These are phyloP conservation scores for Hemibagrus wyckioides DNA, from an alignment of 2,113 vertebrate genomes.

Conservation along the genomic window DNA sequence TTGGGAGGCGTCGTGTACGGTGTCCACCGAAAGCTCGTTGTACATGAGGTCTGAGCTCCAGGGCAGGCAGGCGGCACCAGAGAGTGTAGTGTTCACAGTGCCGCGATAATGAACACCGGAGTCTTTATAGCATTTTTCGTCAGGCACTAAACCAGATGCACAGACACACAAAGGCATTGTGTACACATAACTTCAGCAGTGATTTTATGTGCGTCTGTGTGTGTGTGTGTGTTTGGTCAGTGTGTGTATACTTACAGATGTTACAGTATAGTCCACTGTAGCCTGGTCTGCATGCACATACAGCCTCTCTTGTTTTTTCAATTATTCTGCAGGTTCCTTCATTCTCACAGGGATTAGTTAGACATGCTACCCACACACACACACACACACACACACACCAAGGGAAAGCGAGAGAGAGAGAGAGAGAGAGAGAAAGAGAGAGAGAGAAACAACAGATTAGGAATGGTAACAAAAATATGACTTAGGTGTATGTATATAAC, in stretches of 20 bases:
- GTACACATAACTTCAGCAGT: not conserved
- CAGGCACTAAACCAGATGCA: conserved; percentile 66
- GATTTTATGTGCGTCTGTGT: not conserved
- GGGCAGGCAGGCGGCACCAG: conserved; percentile 80
- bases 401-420: not conserved
- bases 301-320: conserved; percentile 65
- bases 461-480: not conserved
- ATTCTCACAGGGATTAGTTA: conserved; percentile 79
- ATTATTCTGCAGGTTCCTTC: conserved; percentile 81
- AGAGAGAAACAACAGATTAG: not conserved
- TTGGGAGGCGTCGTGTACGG: conserved; percentile 59
- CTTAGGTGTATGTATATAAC: not conserved
- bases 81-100: conserved; percentile 66
- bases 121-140: conserved; percentile 73
- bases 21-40: conserved; percentile 78
- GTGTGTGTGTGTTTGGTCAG: conserved; percentile 12
- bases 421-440: not conserved
- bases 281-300: conserved; percentile 78
- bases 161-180: not conserved
- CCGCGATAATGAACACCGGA: conserved; percentile 81
- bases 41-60: conserved; percentile 88
- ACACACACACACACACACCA: conserved; percentile 31
- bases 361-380: conserved; percentile 74
- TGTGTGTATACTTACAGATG: conserved; percentile 77
- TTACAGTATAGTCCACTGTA: conserved; percentile 80